phyloP scores from a whole-genome alignment of 2,113 vertebrate genomes.

The Carassius auratus region DNA sequence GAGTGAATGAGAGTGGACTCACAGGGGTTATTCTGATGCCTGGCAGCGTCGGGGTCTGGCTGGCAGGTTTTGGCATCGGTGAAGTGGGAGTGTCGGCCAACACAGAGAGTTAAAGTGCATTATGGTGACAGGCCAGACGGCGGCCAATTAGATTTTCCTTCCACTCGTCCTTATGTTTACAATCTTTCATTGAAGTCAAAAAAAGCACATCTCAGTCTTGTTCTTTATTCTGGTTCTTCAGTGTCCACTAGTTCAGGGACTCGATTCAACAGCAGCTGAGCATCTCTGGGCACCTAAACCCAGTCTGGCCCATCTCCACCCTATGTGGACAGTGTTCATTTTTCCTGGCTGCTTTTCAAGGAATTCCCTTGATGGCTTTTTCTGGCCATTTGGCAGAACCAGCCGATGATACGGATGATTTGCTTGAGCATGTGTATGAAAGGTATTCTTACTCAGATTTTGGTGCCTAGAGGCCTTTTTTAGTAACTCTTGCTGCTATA shows the following conservation, averaged over 20 bases:
- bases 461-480: not conserved
- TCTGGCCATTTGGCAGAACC: slow-evolving; percentile 13
- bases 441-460: slow-evolving; percentile 15
- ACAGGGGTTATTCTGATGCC: not conserved
- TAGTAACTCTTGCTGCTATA: not conserved
- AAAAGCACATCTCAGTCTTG: slow-evolving; percentile 61
- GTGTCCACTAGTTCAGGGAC: not conserved
- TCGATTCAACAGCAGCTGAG: not conserved
- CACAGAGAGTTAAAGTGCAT: slow-evolving; percentile 67
- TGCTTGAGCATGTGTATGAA: slow-evolving; percentile 18
- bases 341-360: slow-evolving; percentile 36
- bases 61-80: not conserved
- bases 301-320: slow-evolving; percentile 3
- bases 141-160: slow-evolving; percentile 58
- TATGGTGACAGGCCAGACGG: slow-evolving; percentile 66
- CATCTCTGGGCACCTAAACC: slow-evolving; percentile 14
- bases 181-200: slow-evolving; percentile 52
- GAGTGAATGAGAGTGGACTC: slow-evolving; percentile 17
- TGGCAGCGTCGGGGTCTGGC: slow-evolving; percentile 17
- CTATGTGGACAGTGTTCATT: not conserved
- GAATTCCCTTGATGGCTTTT: slow-evolving; percentile 39
- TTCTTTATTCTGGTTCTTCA: not conserved
- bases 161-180: slow-evolving; percentile 49
- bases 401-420: slow-evolving; percentile 13
- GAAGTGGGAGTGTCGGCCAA: slow-evolving; percentile 7